These are phyloP conservation scores for Caenorhabditis remanei DNA, from an alignment of 1,140 invertebrate species.

Conservation along the genomic window DNA sequence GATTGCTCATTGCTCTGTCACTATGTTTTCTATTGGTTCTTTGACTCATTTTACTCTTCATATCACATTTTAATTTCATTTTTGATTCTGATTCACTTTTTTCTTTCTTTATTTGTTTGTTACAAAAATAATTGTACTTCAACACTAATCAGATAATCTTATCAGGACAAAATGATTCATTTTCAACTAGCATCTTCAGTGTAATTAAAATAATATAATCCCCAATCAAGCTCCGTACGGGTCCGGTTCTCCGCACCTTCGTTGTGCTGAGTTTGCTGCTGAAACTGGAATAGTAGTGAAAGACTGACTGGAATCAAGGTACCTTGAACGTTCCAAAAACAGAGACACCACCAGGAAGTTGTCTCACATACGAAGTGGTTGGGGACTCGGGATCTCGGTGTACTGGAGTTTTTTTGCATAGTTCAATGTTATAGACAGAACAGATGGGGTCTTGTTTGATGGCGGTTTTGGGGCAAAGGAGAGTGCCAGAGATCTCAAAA, in stretches of 20 bases:
- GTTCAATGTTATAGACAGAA: background rate
- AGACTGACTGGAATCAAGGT: background rate
- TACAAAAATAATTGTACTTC: too few relatives aligned
- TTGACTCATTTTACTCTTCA: too few relatives aligned
- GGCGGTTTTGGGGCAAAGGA: background rate
- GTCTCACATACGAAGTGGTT: background rate
- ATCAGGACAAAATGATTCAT: background rate
- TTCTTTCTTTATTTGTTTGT: too few relatives aligned
- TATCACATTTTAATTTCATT: too few relatives aligned
- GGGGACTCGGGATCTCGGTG: background rate
- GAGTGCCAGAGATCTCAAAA: background rate
- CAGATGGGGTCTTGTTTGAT: background rate
- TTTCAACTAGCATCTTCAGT: background rate
- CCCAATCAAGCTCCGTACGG: background rate
- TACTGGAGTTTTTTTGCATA: background rate
- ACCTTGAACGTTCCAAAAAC: conserved; percentile 5
- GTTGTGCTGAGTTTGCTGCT: background rate
- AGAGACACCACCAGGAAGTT: background rate
- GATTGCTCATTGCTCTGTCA: too few relatives aligned
- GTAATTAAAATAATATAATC: background rate
- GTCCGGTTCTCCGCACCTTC: too few relatives aligned
- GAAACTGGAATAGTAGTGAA: background rate
- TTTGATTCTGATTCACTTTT: too few relatives aligned
- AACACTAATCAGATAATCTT: background rate
- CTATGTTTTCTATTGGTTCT: too few relatives aligned